These are phyloP conservation scores for Teleiodes luculella DNA, from an alignment of 2,888 invertebrate genomes.

Conservation along the genomic window DNA sequence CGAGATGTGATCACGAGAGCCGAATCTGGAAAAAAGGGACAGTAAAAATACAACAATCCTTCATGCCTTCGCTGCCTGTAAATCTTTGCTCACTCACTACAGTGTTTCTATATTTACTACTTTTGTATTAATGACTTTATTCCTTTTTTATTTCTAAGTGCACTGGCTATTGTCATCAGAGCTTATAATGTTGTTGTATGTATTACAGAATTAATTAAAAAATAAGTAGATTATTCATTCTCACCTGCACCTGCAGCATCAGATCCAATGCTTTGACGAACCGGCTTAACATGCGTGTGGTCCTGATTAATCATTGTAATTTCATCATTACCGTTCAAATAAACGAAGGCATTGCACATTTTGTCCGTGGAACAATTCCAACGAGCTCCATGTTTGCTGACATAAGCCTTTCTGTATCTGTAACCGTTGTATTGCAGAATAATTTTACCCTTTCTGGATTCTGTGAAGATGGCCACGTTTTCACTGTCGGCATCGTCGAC, in stretches of 20 bases:
- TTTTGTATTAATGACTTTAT: too few relatives aligned
- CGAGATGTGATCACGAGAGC: conserved; percentile 63
- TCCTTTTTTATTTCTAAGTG: too few relatives aligned
- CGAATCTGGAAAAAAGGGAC: too few relatives aligned
- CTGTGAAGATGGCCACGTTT: conserved; percentile 43
- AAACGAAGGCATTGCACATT: conserved; percentile 50
- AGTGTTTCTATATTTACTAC: too few relatives aligned
- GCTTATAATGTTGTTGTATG: too few relatives aligned
- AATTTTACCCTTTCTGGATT: conserved; percentile 48
- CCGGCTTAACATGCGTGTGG: conserved; percentile 41
- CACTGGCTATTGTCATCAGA: too few relatives aligned
- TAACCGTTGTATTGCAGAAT: conserved; percentile 52
- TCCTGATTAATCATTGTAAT: conserved; percentile 45
- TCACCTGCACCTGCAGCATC: conserved; percentile 40
- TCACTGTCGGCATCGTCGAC: conserved; percentile 27
- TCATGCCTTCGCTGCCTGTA: too few relatives aligned
- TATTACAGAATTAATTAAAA: too few relatives aligned
- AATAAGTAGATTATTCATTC: too few relatives aligned
- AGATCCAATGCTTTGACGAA: conserved; percentile 26
- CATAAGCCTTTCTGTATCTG: conserved; percentile 52
- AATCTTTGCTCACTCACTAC: too few relatives aligned
- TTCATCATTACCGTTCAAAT: conserved; percentile 51
- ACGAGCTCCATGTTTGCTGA: conserved; percentile 44
- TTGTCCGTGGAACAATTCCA: conserved; percentile 57
- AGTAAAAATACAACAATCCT: too few relatives aligned